These are phyloP conservation scores for Saccostrea echinata DNA, from an alignment of 1,140 invertebrate genomes.

Conservation along the genomic window DNA sequence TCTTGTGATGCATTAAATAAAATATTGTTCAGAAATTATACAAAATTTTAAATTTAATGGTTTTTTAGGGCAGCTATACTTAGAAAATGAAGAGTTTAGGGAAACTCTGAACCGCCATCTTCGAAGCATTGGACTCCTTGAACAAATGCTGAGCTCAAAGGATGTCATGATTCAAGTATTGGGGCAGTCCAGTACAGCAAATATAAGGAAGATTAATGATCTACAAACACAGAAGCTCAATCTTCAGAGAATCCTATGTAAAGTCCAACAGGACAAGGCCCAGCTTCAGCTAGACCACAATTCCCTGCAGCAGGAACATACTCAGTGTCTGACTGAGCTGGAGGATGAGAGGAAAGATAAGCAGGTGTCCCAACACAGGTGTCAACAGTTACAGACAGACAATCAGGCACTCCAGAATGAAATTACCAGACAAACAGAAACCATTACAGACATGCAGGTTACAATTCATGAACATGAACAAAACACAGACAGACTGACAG, in stretches of 20 bases:
- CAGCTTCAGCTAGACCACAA: constrained; percentile 28
- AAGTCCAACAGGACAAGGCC: background rate
- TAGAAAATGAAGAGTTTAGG: constrained; percentile 38
- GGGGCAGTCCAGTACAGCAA: background rate
- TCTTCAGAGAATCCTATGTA: background rate
- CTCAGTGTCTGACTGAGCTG: background rate
- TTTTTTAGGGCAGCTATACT: constrained; percentile 25
- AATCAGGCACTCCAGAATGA: background rate
- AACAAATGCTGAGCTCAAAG: constrained; percentile 22
- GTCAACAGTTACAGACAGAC: constrained; percentile 26
- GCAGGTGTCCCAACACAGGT: background rate
- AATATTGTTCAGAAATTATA: too few species aligned
- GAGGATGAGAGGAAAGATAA: constrained; percentile 15
- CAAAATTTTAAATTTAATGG: background rate
- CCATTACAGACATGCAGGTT: background rate
- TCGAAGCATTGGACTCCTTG: background rate
- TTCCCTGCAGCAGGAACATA: background rate
- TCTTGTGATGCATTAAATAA: too few species aligned
- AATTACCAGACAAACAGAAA: background rate
- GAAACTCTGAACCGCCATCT: background rate
- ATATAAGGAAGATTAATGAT: background rate
- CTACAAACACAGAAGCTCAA: background rate
- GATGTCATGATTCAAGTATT: background rate
- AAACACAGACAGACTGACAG: constrained; percentile 16
- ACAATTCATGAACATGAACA: constrained; percentile 22